Percentiles rank a stretch among this genome's conserved stretches.
Conservation (phyloP, 2,113 vertebrate species). For the Thalassarche chlororhynchos region DNA sequence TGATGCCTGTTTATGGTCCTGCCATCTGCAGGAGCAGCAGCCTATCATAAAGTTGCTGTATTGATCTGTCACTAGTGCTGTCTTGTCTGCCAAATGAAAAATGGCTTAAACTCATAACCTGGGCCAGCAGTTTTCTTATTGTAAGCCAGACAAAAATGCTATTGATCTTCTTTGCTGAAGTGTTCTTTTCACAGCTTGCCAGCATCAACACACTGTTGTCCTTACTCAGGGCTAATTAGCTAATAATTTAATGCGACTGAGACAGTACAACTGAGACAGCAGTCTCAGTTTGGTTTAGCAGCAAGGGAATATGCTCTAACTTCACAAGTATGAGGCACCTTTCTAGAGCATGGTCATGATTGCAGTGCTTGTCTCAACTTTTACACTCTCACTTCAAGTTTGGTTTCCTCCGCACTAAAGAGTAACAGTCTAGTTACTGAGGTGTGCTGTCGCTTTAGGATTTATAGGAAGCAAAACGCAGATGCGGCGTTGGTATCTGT, state of each 20-base stretch:
- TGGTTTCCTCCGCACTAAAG: neutral
- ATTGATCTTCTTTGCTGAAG: constrained; percentile 67
- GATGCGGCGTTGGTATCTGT: neutral
- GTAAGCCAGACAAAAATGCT: constrained; percentile 65
- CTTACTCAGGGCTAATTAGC: constrained; percentile 68
- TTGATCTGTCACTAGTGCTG: constrained; percentile 61
- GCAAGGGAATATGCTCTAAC: neutral
- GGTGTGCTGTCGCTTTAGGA: neutral
- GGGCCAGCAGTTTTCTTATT: constrained; percentile 61
- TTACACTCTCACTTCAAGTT: neutral
- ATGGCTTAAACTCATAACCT: constrained; percentile 62
- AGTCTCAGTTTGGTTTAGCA: constrained; percentile 11
- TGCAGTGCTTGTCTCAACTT: neutral
- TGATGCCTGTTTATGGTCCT: constrained; percentile 38
- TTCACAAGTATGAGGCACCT: neutral
- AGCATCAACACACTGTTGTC: constrained; percentile 62
- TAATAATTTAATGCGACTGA: constrained; percentile 73
- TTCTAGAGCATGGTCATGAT: neutral
- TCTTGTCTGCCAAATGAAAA: constrained; percentile 64
- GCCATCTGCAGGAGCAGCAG: constrained; percentile 52
- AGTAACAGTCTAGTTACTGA: neutral
- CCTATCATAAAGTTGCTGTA: constrained; percentile 53
- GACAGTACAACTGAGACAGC: constrained; percentile 54
- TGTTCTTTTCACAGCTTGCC: constrained; percentile 72
- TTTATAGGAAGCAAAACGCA: neutral